Percentiles rank a stretch among this genome's conserved stretches.
These are phyloP conservation scores for Chrysotoxum bicinctum DNA, from an alignment of 2,888 invertebrate genomes.

Conservation along the genomic window DNA sequence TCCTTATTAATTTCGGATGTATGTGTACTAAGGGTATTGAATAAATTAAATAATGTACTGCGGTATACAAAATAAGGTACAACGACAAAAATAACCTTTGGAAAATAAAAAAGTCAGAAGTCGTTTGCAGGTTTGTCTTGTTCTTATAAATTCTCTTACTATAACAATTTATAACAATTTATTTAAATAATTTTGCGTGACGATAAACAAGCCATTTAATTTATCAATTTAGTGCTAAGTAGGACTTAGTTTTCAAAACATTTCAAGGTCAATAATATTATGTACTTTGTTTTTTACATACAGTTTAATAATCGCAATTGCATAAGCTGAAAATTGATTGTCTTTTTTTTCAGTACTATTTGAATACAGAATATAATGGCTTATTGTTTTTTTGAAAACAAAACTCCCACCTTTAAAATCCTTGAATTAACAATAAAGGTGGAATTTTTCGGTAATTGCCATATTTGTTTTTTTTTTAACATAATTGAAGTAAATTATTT, in stretches of 20 bases:
- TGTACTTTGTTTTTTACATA: no score
- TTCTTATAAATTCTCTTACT: background rate
- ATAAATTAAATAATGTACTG: background rate
- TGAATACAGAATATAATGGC: no score
- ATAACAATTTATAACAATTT: constrained; percentile 44
- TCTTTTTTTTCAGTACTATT: no score
- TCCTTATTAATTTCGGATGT: background rate
- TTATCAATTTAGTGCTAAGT: background rate
- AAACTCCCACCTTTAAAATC: no score
- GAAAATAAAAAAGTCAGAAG: background rate
- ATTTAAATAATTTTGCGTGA: constrained; percentile 32
- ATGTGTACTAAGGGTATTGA: background rate
- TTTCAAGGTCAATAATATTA: constrained; percentile 35
- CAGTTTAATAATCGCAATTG: no score
- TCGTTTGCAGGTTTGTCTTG: background rate
- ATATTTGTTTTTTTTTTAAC: no score
- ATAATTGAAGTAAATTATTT: no score
- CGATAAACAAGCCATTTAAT: constrained; percentile 36
- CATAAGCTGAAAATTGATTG: no score
- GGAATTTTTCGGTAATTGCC: no score
- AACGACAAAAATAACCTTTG: background rate
- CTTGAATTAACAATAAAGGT: no score
- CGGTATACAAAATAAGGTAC: background rate
- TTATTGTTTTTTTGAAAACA: no score
- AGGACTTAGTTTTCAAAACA: background rate